These are phyloP conservation scores for Amitus sp. DNA, from an alignment of 2,888 invertebrate genomes.

Conservation along the genomic window DNA sequence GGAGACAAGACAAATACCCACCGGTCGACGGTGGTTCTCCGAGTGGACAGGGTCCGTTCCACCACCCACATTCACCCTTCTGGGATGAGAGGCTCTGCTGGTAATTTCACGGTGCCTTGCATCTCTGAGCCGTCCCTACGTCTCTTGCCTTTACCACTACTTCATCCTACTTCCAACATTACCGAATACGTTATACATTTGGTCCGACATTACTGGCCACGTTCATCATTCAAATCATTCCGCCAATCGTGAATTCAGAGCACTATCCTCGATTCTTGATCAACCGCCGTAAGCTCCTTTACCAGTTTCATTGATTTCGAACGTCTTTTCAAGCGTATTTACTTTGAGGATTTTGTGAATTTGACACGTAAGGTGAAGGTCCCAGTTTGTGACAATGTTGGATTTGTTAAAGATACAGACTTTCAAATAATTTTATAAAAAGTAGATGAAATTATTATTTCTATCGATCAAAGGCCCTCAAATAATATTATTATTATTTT, in stretches of 20 bases:
- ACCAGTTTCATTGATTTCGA: no score
- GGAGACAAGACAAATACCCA: slow-evolving; percentile 67
- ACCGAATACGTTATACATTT: slow-evolving; percentile 42
- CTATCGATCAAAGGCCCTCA: no score
- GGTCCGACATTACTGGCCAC: slow-evolving; percentile 40
- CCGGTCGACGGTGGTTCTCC: slow-evolving; percentile 58
- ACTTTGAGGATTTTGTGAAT: no score
- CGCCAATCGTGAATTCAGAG: slow-evolving; percentile 50
- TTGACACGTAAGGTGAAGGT: no score
- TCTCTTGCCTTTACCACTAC: slow-evolving; percentile 31
- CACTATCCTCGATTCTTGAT: no score
- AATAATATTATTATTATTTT: no score
- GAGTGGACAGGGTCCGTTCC: slow-evolving; percentile 66
- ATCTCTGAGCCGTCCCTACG: slow-evolving; percentile 66
- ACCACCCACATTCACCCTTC: slow-evolving; percentile 53
- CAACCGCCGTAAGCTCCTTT: no score
- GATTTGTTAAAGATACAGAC: no score
- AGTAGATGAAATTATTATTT: no score
- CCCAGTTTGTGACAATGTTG: no score
- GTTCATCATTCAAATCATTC: slow-evolving; percentile 43
- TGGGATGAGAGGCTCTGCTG: slow-evolving; percentile 65
- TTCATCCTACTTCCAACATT: slow-evolving; percentile 43
- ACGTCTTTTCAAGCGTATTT: no score
- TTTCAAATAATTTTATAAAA: no score
- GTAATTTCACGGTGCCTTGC: slow-evolving; percentile 72